Evolutionary conservation across 2,113 vertebrate genomes (phyloP).

Genomic region (Amphiprion ocellaris): DNA sequence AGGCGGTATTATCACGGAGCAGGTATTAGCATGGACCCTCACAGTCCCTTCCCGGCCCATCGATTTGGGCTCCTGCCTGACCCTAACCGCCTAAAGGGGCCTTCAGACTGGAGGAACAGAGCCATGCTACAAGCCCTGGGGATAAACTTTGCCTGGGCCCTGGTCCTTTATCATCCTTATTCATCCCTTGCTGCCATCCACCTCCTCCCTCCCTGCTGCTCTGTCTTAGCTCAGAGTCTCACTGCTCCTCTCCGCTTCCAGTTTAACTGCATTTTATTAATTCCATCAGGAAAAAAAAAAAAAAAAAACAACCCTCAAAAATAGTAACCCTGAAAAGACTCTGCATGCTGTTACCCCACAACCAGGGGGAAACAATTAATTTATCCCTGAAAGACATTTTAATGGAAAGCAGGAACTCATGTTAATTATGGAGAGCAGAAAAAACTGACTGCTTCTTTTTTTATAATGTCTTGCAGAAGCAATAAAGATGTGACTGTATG

Average conservation of each 20-base stretch:
- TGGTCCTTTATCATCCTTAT: constrained; percentile 72
- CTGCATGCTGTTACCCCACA: no score
- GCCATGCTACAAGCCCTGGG: constrained; percentile 54
- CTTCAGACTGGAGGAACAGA: constrained; percentile 53
- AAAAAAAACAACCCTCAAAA: constrained; percentile 8
- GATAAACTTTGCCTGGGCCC: constrained; percentile 59
- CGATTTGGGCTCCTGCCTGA: constrained; percentile 71
- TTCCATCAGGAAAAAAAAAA: neutral
- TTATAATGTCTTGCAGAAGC: constrained; percentile 9
- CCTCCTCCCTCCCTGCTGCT: constrained; percentile 22
- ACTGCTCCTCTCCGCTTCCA: neutral
- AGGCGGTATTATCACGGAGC: constrained; percentile 58
- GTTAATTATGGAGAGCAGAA: neutral
- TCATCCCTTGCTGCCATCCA: constrained; percentile 51
- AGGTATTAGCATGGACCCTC: constrained; percentile 75
- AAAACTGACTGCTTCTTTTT: neutral
- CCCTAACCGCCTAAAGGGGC: constrained; percentile 70
- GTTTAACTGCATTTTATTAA: constrained; percentile 9
- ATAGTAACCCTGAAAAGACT: neutral
- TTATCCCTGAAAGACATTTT: constrained; percentile 33
- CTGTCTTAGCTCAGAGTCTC: neutral
- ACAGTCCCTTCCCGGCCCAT: constrained; percentile 62
- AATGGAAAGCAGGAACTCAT: constrained; percentile 14
- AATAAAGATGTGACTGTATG: neutral
- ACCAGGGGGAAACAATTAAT: neutral